Percentiles rank a stretch among this genome's conserved stretches.
phyloP scores from a whole-genome alignment of 2,113 vertebrate species.

The Motacilla alba region DNA sequence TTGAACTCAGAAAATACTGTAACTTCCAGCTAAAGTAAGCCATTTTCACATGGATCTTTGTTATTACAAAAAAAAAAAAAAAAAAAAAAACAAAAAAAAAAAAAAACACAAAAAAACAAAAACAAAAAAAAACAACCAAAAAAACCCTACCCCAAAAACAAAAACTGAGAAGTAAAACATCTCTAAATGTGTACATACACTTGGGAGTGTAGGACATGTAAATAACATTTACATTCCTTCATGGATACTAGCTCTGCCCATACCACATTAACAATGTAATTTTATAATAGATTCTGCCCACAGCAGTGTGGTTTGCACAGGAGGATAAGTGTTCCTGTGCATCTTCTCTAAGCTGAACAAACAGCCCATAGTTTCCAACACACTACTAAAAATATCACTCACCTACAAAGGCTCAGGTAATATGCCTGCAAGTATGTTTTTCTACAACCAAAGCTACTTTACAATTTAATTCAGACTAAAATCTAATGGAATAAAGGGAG shows the following conservation, averaged over 20 bases:
- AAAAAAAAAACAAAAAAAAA: not conserved
- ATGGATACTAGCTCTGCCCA: not conserved
- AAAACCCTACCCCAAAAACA: accelerated
- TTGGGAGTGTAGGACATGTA: not conserved
- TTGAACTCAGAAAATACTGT: not conserved
- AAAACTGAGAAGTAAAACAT: not conserved
- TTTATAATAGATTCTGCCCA: not conserved
- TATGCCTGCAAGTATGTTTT: not conserved
- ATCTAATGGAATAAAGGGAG: not conserved
- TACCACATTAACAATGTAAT: not conserved
- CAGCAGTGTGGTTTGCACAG: not conserved
- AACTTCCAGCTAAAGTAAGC: not conserved
- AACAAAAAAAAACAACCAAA: too few relatives aligned
- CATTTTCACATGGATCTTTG: not conserved
- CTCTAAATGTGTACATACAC: not conserved
- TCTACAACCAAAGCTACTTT: not conserved
- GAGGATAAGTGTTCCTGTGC: not conserved
- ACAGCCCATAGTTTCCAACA: not conserved
- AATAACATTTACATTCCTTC: not conserved
- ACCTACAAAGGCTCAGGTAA: not conserved
- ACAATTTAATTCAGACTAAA: not conserved
- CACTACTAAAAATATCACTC: not conserved
- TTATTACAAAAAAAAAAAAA: not conserved
- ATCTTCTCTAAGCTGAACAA: not conserved
- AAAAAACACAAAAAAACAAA: too few relatives aligned